Evolutionary conservation across 1,140 invertebrate species (phyloP), one percentile per base, ranked within the genome.

Genomic region (Cyclina sinensis): DNA sequence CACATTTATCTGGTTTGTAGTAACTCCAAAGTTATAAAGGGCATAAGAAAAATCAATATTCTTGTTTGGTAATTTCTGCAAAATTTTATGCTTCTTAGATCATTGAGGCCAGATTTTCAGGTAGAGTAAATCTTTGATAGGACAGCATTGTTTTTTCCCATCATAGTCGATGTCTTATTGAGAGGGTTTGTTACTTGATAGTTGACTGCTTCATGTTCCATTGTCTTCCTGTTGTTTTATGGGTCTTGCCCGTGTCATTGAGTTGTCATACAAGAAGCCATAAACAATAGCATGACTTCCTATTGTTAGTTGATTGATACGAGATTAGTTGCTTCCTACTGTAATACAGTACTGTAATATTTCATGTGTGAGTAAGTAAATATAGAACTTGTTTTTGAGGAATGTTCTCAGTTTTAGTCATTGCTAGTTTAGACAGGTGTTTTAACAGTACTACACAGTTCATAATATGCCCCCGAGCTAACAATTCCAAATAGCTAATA

Each of bases 221-320:
- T 70, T 70, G 65, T 37, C 24, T 18, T 70, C 65, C 21, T 16
- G 18, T 1, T 70, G 65, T 39, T 70, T 70, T 70, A 70, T n/a
- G 11, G 21, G 65, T 35, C 65, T 70, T 27, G 37, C 27, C 65
- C 65, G 37, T 39, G 65, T 70, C 65, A 70, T 16, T 16, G 14
- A 70, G 65, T 70, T 70, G 65, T 70, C 65, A 70, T 70, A 32
- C 65, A 37, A 70, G 65, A 70, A 70, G 65, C 35, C 65, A 37
- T 3, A 37, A 27, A 70, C 65, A 70, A 70, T 27, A 27, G 32
- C 30, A 5, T 7, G 35, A 35, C 21, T 39, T 70, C 37, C 35
- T 16, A 37, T 16, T 37, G 65, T 37, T 37, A 14, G 27, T 70
- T 39, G 65, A 70, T 70, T 65, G 12, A 37, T 21, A 70, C 3